These are phyloP conservation scores for Opisthocomus hoazin DNA, from an alignment of 2,113 vertebrate species.

Conservation along the genomic window DNA sequence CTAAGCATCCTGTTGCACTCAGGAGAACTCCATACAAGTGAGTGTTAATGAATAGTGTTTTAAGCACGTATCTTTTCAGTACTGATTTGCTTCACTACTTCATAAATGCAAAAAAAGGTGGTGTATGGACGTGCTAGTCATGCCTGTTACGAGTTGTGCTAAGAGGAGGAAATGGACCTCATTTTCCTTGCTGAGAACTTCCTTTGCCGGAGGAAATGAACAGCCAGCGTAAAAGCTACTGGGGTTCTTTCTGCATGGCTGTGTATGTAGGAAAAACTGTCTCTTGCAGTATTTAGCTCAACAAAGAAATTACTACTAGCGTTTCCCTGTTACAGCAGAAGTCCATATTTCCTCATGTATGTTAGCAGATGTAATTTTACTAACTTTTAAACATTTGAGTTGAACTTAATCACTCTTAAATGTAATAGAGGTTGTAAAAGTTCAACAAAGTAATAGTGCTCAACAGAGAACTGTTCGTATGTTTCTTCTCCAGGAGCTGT, in stretches of 20 bases:
- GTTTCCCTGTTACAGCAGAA: not conserved
- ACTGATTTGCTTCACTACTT: not conserved
- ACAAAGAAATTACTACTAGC: not conserved
- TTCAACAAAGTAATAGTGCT: not conserved
- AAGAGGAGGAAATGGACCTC: not conserved
- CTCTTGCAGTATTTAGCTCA: not conserved
- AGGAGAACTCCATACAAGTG: conserved; percentile 93
- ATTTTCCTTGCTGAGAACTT: not conserved
- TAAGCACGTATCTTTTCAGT: not conserved
- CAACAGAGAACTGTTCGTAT: not conserved
- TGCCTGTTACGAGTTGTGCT: not conserved
- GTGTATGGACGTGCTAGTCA: not conserved
- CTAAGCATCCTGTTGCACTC: conserved; percentile 77
- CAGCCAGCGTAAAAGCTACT: not conserved
- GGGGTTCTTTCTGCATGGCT: not conserved
- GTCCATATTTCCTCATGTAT: not conserved
- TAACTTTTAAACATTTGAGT: not conserved
- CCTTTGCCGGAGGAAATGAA: not conserved
- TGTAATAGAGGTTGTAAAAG: not conserved
- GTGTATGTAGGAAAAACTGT: not conserved
- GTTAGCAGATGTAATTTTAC: not conserved
- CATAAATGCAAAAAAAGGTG: not conserved
- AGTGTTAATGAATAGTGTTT: conserved; percentile 25
- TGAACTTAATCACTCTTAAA: not conserved
- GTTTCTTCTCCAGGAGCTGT: not conserved